Conservation (phyloP, 2,797 vertebrate species). For the Cyprinodon diabolis region DNA sequence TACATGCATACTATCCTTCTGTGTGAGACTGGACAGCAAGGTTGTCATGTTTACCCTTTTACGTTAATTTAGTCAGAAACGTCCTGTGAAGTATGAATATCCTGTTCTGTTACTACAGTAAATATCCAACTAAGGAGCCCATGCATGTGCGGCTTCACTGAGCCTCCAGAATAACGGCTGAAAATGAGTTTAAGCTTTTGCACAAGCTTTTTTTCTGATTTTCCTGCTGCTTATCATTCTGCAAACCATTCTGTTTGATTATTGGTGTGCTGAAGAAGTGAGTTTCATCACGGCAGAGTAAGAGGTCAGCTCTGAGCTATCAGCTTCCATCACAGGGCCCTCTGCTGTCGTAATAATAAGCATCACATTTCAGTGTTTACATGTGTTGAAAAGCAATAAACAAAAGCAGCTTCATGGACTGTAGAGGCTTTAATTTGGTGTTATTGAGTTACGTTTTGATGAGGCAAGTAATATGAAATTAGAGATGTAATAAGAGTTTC, state of each 20-base stretch:
- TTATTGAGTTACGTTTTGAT: not conserved
- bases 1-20: conserved; percentile 41
- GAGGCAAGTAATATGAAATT: not conserved
- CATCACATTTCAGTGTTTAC: conserved; percentile 15
- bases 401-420: not conserved
- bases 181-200: conserved; percentile 5
- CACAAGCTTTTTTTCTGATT: conserved; percentile 15
- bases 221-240: conserved; percentile 5
- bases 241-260: conserved; percentile 16
- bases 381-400: not conserved
- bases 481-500: not conserved
- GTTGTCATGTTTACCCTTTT: conserved; percentile 45
- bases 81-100: conserved; percentile 2
- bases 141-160: conserved; percentile 33
- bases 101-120: not conserved
- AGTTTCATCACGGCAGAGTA: not conserved
- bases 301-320: not conserved
- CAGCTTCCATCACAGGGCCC: not conserved
- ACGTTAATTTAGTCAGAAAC: conserved; percentile 23
- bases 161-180: conserved; percentile 28
- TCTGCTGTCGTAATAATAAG: not conserved
- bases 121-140: not conserved
- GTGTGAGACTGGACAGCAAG: conserved; percentile 36
- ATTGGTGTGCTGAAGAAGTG: conserved; percentile 18
- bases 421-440: not conserved